These are phyloP conservation scores for Brachycybe producta DNA, from an alignment of 2,888 invertebrate species.

Conservation along the genomic window DNA sequence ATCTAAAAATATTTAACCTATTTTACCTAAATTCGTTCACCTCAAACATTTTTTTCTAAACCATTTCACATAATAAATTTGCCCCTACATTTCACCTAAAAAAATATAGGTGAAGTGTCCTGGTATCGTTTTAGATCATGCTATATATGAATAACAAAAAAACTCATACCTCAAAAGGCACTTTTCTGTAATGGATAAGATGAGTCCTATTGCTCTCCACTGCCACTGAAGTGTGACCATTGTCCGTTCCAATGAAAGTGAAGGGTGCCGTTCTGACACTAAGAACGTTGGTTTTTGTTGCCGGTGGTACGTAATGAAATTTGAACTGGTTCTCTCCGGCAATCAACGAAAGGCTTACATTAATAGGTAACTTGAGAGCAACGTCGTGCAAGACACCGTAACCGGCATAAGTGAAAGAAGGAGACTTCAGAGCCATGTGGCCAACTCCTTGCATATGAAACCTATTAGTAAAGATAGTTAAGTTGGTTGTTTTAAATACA, in stretches of 20 bases:
- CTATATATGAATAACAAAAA: too few relatives aligned
- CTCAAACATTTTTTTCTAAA: too few relatives aligned
- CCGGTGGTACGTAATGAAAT: conserved; percentile 13
- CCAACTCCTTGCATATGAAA: background rate
- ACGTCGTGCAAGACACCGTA: conserved; percentile 12
- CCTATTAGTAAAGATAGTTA: conserved; percentile 7
- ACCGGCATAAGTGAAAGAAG: conserved; percentile 6
- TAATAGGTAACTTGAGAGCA: conserved; percentile 12
- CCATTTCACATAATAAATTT: too few relatives aligned
- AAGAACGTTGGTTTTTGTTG: conserved; percentile 12
- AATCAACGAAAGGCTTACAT: conserved; percentile 7
- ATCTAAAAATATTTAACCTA: too few relatives aligned
- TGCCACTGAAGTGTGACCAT: too few relatives aligned
- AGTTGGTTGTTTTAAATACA: background rate
- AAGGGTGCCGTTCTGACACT: conserved; percentile 5
- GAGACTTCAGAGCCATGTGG: conserved; percentile 7
- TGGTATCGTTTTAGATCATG: too few relatives aligned
- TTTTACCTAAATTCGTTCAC: too few relatives aligned
- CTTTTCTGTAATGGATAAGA: too few relatives aligned
- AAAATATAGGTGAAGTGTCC: too few relatives aligned
- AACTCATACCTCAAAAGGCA: too few relatives aligned
- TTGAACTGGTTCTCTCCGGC: conserved; percentile 8
- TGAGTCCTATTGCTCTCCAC: too few relatives aligned
- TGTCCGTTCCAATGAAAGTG: conserved; percentile 13
- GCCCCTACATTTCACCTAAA: too few relatives aligned